Conservation (phyloP, 2,888 invertebrate genomes). For the Diplazon laetatorius region DNA sequence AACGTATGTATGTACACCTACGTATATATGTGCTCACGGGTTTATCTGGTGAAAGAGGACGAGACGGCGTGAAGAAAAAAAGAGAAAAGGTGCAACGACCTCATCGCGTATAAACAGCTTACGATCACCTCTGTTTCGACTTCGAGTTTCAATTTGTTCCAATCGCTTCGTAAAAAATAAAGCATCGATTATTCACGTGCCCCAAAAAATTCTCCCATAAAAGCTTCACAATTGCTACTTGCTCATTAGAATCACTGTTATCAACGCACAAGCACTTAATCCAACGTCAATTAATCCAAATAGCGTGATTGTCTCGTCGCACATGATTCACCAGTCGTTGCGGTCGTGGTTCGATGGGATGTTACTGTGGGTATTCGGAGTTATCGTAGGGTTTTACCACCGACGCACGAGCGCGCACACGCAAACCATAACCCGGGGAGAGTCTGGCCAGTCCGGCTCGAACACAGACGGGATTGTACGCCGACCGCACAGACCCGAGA, state of each 20-base stretch:
- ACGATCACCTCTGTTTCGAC: neutral
- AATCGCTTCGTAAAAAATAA: neutral
- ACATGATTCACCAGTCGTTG: conserved; percentile 4
- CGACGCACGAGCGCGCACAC: conserved; percentile 24
- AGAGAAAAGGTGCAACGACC: conserved; percentile 58
- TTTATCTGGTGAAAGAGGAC: conserved; percentile 51
- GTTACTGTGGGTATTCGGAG: neutral
- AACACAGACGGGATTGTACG: conserved; percentile 29
- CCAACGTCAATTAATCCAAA: conserved; percentile 26
- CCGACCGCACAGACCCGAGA: conserved; percentile 30
- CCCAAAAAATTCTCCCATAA: neutral
- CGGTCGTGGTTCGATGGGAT: conserved; percentile 1
- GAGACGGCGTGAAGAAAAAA: conserved; percentile 51
- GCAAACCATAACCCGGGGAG: conserved; percentile 5
- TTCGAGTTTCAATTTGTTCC: neutral
- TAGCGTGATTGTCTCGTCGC: conserved; percentile 7
- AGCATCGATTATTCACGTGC: conserved; percentile 1
- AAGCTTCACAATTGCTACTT: neutral
- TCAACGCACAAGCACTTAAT: conserved; percentile 8
- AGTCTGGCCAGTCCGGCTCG: conserved; percentile 30
- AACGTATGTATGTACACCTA: neutral
- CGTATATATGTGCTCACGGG: neutral
- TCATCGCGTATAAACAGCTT: conserved; percentile 27
- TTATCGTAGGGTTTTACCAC: no score
- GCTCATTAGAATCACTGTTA: neutral